Base-by-base conservation (phyloP, 2,888 invertebrate genomes). In the Notocelia uddmanniana region DNA sequence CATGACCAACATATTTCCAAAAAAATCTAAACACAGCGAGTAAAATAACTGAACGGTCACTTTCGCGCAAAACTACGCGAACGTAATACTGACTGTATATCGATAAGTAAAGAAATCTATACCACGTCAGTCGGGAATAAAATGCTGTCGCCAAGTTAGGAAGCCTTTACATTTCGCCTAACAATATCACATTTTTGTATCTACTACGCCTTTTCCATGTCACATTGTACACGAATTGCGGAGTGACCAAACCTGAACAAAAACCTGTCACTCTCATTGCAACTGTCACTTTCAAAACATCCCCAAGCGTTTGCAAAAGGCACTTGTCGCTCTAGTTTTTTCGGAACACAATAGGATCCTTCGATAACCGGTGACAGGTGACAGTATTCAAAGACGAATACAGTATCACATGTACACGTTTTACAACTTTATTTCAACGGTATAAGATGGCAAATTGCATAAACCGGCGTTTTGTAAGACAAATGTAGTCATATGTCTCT, bases 321-420 rank as follows among this genome's bases (percentile, higher is more conserved):
- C 64, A 64, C 64, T 64, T 64, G 52, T 52, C 63, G 48, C 9
- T 21, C 64, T 21, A 54, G 34, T 54, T 54, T 54, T 64, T 23
- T 15, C 63, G 34, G 21, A 50, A 52, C 54, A 64, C 64, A 64
- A 64, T 64, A 52, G 15, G 64, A 64, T 54, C 15, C 63, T 34
- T 34, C 57, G 57, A 31, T n/a, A n/a, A n/a, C n/a, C n/a, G 15
- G 34, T 26, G 15, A 31, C 64, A 64, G 64, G 64, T 64, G 64
- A 54, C 52, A 34, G 15, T 37, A 64, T 64, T 54, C 10, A 13
- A 54, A 37, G 52, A 54, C 23, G 23, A 37, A 64, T 11, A 23
- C 34, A n/a, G 41, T 15, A 37, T 19, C 3, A 1, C n/a, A 15
- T 1, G 9, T 21, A 5, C 31, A 21, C 19, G 19, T 23, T 23